Evolutionary conservation across 2,797 vertebrate genomes (phyloP), one percentile per base, ranked within the genome.

Genomic region (Eulemur mongoz): DNA sequence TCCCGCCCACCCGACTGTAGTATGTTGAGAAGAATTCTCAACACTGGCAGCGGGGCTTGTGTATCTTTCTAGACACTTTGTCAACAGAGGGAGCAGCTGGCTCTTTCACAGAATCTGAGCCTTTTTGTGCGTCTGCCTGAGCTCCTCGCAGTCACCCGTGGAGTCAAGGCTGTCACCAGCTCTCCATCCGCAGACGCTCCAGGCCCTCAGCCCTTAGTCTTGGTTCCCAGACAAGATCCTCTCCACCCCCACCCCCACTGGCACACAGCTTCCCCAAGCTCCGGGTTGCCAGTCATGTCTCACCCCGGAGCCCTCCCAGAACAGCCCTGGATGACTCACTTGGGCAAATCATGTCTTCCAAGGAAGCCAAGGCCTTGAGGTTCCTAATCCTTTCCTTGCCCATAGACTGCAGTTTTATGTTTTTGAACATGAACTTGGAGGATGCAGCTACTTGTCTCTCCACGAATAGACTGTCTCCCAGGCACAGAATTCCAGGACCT

Each of bases 401-500:
- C 65, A 30, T n/a, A 59, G 54, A 67, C 5, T n/a, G 75, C 8
- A 25, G 57, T 87, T 96, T 94, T 87, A 35, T 75, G 79, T 91
- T 95, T 80, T 59, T 78, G 70, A 90, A 30, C 15, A 50, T 40
- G 65, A 89, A 57, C 72, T 86, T 40, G 20, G 85, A 85, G 93
- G 63, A 69, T 9, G 2, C 20, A 3, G 63, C 59, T 81, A 72
- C 75, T 85, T 79, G 91, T 48, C 61, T 61, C 30, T 89, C 90
- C 32, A 2, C 30, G 59, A 94, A 54, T n/a, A 76, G 82, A 70
- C 48, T 59, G 40, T 86, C 96, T 89, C 32, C 67, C 54, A 85
- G 63, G 48, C 25, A 32, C 50, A 48, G 54, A 93, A 94, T 97
- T 93, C 70, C 72, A 84, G 80, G 95, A 96, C 89, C 59, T 65